Percentiles rank a stretch among this genome's conserved stretches.
Conservation (phyloP, 2,113 vertebrate genomes). For the Psettodes erumei region DNA sequence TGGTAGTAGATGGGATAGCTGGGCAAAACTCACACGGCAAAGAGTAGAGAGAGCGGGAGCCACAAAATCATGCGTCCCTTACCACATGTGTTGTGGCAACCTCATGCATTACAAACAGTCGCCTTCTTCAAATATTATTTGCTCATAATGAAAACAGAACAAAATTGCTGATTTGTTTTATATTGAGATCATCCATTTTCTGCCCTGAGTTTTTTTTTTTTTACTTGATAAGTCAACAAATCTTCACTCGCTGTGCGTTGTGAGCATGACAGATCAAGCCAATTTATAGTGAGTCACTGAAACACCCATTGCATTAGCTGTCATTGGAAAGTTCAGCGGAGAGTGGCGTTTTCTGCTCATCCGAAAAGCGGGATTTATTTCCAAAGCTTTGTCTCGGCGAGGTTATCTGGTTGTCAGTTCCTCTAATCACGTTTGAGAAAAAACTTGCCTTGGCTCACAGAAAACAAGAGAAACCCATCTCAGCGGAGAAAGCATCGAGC, state of each 20-base stretch:
- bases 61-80: background rate
- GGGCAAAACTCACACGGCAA: background rate
- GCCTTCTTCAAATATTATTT: background rate
- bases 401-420: slow-evolving; percentile 56
- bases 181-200: background rate
- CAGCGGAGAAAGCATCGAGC: slow-evolving; percentile 27
- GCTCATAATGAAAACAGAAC: background rate
- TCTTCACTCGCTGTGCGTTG: slow-evolving; percentile 24
- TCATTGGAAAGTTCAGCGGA: slow-evolving; percentile 34
- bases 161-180: slow-evolving; percentile 23
- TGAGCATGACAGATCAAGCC: slow-evolving; percentile 48
- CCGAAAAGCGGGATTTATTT: slow-evolving; percentile 56
- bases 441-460: slow-evolving; percentile 44
- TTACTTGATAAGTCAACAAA: slow-evolving; percentile 1
- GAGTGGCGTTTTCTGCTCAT: slow-evolving; percentile 48
- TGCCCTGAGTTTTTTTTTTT: slow-evolving; percentile 15
- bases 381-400: slow-evolving; percentile 42
- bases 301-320: slow-evolving; percentile 26
- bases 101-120: background rate
- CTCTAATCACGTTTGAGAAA: slow-evolving; percentile 65
- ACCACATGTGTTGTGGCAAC: background rate
- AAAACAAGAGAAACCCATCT: slow-evolving; percentile 60
- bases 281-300: slow-evolving; percentile 27
- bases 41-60: background rate
- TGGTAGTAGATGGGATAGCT: slow-evolving; percentile 17